These are phyloP conservation scores for Onthophagus taurus DNA, from an alignment of 1,140 invertebrate species.

Conservation along the genomic window DNA sequence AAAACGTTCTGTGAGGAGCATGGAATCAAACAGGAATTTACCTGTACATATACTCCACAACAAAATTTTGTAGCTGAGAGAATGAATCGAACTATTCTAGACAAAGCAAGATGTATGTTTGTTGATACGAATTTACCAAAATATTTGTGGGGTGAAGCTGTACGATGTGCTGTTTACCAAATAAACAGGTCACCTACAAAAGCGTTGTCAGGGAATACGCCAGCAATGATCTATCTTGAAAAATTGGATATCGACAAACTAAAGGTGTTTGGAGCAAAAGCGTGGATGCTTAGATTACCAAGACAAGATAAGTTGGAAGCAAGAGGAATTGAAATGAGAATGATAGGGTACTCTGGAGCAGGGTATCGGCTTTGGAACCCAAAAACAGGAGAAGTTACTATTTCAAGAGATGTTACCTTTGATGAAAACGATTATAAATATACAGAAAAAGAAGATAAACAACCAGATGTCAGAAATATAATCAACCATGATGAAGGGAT, in stretches of 20 bases:
- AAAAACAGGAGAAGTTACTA: constrained; percentile 19
- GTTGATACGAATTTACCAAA: constrained; percentile 21
- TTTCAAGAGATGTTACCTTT: constrained; percentile 21
- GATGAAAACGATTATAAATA: constrained; percentile 12
- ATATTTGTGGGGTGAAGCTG: constrained; percentile 28
- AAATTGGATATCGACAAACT: constrained; percentile 3
- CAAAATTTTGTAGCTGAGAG: constrained; percentile 19
- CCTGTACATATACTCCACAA: constrained; percentile 24
- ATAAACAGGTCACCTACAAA: constrained; percentile 21
- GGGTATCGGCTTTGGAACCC: constrained; percentile 26
- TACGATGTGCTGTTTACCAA: constrained; percentile 21
- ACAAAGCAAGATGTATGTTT: constrained; percentile 19
- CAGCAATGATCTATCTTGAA: neutral
- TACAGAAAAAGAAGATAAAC: neutral
- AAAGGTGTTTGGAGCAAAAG: constrained; percentile 12
- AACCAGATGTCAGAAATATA: neutral
- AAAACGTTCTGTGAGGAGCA: no score
- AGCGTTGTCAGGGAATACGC: neutral
- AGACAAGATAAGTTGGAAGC: constrained; percentile 13
- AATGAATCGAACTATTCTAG: constrained; percentile 16
- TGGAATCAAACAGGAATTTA: no score
- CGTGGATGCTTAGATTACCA: constrained; percentile 9
- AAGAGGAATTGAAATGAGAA: constrained; percentile 8
- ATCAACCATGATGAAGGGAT: neutral
- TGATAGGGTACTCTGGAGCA: constrained; percentile 22